A percentile compares a stretch with the other conserved stretches of the same genome.
Evolutionary conservation across 2,797 vertebrate genomes (phyloP).

Genomic region (Hydrolagus colliei): DNA sequence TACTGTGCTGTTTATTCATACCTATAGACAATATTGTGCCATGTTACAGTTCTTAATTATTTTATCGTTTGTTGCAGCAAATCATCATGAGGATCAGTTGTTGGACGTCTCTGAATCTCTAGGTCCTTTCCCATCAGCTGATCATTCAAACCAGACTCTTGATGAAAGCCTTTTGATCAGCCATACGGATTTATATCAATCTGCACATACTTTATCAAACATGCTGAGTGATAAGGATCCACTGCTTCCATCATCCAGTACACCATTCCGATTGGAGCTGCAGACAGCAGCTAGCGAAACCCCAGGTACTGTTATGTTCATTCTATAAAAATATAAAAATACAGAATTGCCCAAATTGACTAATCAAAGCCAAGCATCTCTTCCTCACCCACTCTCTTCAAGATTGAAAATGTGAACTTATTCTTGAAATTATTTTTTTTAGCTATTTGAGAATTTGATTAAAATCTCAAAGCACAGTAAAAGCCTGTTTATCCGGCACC

Average conservation of each 20-base stretch:
- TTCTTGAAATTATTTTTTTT: not conserved
- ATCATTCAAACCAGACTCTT: not conserved
- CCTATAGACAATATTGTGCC: not conserved
- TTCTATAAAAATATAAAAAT: not conserved
- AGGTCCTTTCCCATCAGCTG: not conserved
- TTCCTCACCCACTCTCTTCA: no score
- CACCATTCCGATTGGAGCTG: slow-evolving; percentile 37
- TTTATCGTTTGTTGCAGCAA: slow-evolving; percentile 17
- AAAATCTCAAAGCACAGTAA: not conserved
- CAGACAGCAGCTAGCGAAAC: slow-evolving; percentile 35
- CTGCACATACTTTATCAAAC: slow-evolving; percentile 40
- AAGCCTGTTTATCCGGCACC: no score
- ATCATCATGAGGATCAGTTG: slow-evolving; percentile 1
- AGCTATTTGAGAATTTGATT: not conserved
- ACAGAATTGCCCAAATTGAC: not conserved
- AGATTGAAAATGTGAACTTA: not conserved
- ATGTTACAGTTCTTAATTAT: not conserved
- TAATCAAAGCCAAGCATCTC: not conserved
- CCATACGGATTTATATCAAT: slow-evolving; percentile 32
- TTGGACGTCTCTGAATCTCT: slow-evolving; percentile 1
- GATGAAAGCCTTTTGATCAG: slow-evolving; percentile 13
- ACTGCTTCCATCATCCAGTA: slow-evolving; percentile 42
- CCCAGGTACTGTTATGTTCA: slow-evolving; percentile 3
- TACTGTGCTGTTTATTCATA: not conserved
- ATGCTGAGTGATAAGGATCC: slow-evolving; percentile 47